Evolutionary conservation across 2,113 vertebrate species (phyloP), one percentile per base, ranked within the genome.

Genomic region (Orthochromis indermauri): DNA sequence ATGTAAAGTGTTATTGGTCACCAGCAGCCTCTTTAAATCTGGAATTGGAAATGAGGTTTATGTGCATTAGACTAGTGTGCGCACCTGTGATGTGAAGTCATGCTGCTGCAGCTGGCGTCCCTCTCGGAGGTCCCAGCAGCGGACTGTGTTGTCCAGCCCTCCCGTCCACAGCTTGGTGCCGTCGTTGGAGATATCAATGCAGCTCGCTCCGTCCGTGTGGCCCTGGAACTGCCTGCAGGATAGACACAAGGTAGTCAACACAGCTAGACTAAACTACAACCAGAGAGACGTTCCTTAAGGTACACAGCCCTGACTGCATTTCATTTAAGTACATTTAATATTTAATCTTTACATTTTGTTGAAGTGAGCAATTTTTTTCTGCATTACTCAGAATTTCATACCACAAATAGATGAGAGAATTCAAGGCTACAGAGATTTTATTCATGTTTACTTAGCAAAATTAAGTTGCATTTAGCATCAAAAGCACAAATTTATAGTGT

Each of bases 121-220:
- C 88, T 97, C 96, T 59, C 96, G 84, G 42, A 97, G 94, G 92
- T 97, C 96, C 96, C 96, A 97, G 93, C 96, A 96, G 83, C 96
- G 95, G 10, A 97, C 96, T 0, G 96, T 97, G 94, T 97, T 97
- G 95, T 97, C 96, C 92, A 97, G 90, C 1, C 96, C 96, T 47
- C 96, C 96, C 3, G 96, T 97, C 96, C 96, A 97, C 81, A 97
- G 95, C 59, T 97, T 97, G 90, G 96, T 97, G 83, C 97, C 97
- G 21, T 97, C 96, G 47, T 97, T 96, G 78, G 97, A 97, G 92
- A 97, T 97, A 86, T 97, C 96, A 79, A 97, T 97, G 91, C 96
- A 97, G 91, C 96, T 97, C 76, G 96, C 96, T 24, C 96, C 96
- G n/a, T 97, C 96, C 2, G 96, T 96, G 94, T 97, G 96, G 66